Evolutionary conservation across 2,113 vertebrate species (phyloP).

Genomic region (Chrysochloris asiatica): DNA sequence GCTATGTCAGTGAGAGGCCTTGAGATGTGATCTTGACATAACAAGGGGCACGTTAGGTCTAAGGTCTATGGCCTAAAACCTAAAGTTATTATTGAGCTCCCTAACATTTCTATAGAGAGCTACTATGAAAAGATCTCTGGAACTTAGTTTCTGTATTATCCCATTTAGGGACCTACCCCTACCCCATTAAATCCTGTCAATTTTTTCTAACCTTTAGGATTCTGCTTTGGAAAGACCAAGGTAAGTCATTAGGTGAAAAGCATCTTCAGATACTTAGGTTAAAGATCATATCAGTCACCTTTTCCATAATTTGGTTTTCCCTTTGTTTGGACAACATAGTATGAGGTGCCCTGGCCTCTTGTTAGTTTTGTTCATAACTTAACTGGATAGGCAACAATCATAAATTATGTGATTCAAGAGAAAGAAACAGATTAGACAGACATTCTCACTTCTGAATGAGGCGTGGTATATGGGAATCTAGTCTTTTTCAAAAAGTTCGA

Average conservation of each 20-base stretch:
- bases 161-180: background rate
- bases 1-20: background rate
- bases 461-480: background rate
- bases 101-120: background rate
- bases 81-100: conserved; percentile 15
- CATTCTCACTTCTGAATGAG: background rate
- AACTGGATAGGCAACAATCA: conserved; percentile 28
- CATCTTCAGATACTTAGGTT: background rate
- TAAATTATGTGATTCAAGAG: background rate
- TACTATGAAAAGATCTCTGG: background rate
- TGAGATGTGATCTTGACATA: conserved; percentile 14
- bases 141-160: background rate
- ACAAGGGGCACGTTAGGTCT: background rate
- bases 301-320: background rate
- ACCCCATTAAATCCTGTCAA: background rate
- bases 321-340: background rate
- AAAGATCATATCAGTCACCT: background rate
- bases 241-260: conserved; percentile 3
- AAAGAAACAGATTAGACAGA: background rate
- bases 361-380: conserved; percentile 5
- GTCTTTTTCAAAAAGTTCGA: conserved; percentile 2
- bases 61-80: conserved; percentile 7
- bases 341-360: background rate
- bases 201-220: conserved; percentile 23
- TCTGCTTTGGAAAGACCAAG: background rate